Base-by-base conservation (phyloP, 2,888 invertebrate genomes). In the Micoletzkya japonica region DNA sequence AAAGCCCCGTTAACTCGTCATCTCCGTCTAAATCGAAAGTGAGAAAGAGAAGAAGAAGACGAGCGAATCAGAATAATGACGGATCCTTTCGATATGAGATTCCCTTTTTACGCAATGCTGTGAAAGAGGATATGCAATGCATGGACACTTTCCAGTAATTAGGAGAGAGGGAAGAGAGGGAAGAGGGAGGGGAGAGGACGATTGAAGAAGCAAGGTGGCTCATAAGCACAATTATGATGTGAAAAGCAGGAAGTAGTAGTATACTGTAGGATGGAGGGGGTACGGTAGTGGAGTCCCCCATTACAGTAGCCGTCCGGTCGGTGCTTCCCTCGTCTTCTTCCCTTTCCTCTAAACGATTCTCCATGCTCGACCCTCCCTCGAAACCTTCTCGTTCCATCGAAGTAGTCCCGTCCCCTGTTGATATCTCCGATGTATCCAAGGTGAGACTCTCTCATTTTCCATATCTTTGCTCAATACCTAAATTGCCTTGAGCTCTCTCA, bases 281-380 rank as follows among this genome's bases (percentile, higher is more conserved):
- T 17, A 30, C 24, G 1, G 4, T n/a, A 14, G 24, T 2, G 7
- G 36, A 34, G 26, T 1, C 30, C n/a, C 6, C 34, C 32, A 57
- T 57, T 34, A 32, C 28, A 2, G 44, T 60, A 26, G 28, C 50
- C 24, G 2, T 37, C 4, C 63, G 63, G 10, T 63, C 63, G 4
- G 28, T 63, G 17, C 26, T 36, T 32, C 44, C 44, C 36, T 61
- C 61, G 10, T 49, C 34, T 17, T 56, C 56, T 2, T 61, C 69
- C 1, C 37, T 32, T 28, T 26, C 52, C 2, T 59, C 70, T 7
- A 74, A 77, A 67, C 54, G 76, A 39, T 76, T 72, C 56, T 66
- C 70, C 1, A 37, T 75, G 36, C 52, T 77, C 24, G 76, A 76
- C 57, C 49, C 56, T 10, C 49, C 61, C 2, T 32, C 70, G n/a